Base-by-base conservation (phyloP, 1,140 invertebrate genomes). In the Drosophila quadrilineata region DNA sequence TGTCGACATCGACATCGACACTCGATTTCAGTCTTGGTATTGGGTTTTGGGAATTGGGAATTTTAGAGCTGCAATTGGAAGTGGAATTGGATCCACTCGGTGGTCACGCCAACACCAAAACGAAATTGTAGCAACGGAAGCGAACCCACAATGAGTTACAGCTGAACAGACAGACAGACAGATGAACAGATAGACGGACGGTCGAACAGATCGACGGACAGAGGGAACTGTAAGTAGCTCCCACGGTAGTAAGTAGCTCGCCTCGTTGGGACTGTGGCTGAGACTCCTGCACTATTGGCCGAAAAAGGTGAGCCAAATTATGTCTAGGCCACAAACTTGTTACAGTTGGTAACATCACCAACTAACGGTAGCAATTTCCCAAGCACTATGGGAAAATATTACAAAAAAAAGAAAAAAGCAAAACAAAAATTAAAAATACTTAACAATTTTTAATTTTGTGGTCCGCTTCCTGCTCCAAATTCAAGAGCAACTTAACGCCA, bases 121-220 rank as follows among this genome's bases (percentile, higher is more conserved):
- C 74, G 45, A 74, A 84, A 84, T 84, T 84, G 79, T 74, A 74
- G 74, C 79, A 84, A 70, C 77, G 77, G 77, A 85, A 84, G 77
- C 77, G 33, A 46, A 40, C 21, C 29, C 9, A 45, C 9, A 35
- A 33, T 46, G 28, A 49, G 46, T 38, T 17, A 6, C 35, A 64
- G 17, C n/a, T 12, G 33, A n/a, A n/a, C n/a, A 12, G 19, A 45
- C 40, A n/a, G n/a, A 26, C 14, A 26, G 38, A 45, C 16, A 14
- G 5, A 6, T n/a, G n/a, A n/a, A n/a, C n/a, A 50, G 17, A 48
- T 54, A 56, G 36, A 46, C 50, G 31, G 35, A 3, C 19, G 19
- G 26, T 19, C 19, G 40, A 29, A 33, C 50, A 52, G 58, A 46
- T 45, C 24, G 59, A 49, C 48, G 53, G 28, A 24, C 33, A 29